Percentiles rank a stretch among this genome's conserved stretches.
Evolutionary conservation across 2,888 invertebrate species (phyloP).

Genomic region (Hyles lineata): DNA sequence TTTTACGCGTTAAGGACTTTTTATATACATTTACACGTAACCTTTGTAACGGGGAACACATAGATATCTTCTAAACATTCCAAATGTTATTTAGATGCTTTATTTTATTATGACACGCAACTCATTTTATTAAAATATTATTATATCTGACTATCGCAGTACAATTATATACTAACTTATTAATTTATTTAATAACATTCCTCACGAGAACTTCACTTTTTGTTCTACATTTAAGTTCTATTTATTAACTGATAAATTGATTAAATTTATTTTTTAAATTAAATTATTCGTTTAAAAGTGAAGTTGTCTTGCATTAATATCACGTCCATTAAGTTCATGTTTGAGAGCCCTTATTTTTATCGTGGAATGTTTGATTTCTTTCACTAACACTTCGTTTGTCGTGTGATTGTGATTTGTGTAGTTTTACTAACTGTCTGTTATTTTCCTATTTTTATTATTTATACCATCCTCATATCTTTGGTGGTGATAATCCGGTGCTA

Average conservation of each 20-base stretch:
- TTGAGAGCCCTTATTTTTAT: constrained; percentile 37
- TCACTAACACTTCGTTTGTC: constrained; percentile 68
- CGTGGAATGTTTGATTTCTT: constrained; percentile 55
- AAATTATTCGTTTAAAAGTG: constrained; percentile 42
- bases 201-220: constrained; percentile 52
- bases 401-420: constrained; percentile 66
- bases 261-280: constrained; percentile 31
- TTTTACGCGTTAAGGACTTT: constrained; percentile 9
- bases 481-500: constrained; percentile 79
- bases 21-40: constrained; percentile 25
- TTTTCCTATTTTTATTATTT: constrained; percentile 52
- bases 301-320: constrained; percentile 49
- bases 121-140: neutral
- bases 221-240: constrained; percentile 29
- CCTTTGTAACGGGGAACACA: constrained; percentile 31
- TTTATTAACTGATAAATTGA: constrained; percentile 30
- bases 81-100: constrained; percentile 31
- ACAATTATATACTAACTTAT: constrained; percentile 52
- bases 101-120: neutral
- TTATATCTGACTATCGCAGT: constrained; percentile 71
- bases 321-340: constrained; percentile 45
- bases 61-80: constrained; percentile 55
- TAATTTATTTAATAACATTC: constrained; percentile 48
- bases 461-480: constrained; percentile 58
- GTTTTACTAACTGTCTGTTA: constrained; percentile 75